Conservation (phyloP, 2,113 vertebrate genomes). For the Callaeas wilsoni region DNA sequence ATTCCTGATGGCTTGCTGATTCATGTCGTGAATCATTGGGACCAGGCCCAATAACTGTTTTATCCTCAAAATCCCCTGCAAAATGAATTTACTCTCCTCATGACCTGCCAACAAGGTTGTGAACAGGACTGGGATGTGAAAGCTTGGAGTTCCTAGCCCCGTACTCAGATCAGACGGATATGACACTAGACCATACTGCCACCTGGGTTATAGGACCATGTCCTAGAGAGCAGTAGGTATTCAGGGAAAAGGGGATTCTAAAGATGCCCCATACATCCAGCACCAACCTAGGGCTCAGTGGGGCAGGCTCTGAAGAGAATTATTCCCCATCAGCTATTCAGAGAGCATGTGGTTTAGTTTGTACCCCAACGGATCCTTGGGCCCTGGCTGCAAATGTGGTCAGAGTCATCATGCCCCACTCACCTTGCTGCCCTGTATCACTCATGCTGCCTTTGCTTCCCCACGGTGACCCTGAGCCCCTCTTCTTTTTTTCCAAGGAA, state of each 20-base stretch:
- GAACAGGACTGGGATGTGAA: not conserved
- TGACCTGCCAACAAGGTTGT: not conserved
- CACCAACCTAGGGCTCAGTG: not conserved
- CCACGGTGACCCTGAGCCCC: slow-evolving; percentile 62
- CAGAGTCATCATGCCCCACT: not conserved
- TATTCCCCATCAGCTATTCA: not conserved
- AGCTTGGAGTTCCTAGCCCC: not conserved
- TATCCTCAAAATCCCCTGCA: not conserved
- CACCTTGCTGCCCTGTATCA: slow-evolving; percentile 63
- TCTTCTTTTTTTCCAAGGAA: slow-evolving; percentile 78
- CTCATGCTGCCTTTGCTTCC: slow-evolving; percentile 42
- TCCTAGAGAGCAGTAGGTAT: not conserved
- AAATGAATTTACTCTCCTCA: not conserved
- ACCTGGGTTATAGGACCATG: not conserved
- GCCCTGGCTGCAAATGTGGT: not conserved
- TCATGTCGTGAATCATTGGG: not conserved
- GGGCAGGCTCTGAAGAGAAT: not conserved
- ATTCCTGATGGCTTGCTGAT: not conserved
- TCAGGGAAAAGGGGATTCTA: not conserved
- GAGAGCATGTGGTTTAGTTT: not conserved
- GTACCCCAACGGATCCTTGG: not conserved
- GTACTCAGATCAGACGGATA: not conserved
- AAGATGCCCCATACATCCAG: not conserved
- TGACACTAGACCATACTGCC: not conserved
- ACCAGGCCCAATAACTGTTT: not conserved